A percentile compares a stretch with the other conserved stretches of the same genome.
Conservation (phyloP, 2,113 vertebrate genomes). For the Callipepla californica region DNA sequence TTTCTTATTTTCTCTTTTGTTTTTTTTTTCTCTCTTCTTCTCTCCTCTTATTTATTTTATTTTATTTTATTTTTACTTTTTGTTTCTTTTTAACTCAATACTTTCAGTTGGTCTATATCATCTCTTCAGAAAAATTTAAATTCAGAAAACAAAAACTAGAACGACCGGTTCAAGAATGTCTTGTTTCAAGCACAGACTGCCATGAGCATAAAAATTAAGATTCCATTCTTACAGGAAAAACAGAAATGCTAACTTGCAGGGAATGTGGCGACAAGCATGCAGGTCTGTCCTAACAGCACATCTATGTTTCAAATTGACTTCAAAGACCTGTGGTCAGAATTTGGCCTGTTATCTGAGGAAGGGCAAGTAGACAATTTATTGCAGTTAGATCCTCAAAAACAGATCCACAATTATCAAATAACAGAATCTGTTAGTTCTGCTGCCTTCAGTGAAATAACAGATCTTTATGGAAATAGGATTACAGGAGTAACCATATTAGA, state of each 20-base stretch:
- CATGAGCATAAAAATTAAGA: background rate
- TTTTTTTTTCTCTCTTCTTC: too few species aligned
- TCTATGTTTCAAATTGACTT: background rate
- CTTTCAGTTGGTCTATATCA: background rate
- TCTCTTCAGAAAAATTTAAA: background rate
- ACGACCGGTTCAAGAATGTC: background rate
- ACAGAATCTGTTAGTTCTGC: slow-evolving; percentile 62
- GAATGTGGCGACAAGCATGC: background rate
- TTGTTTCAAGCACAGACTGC: background rate
- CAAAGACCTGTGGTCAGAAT: background rate
- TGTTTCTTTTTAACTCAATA: background rate
- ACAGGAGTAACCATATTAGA: slow-evolving; percentile 41
- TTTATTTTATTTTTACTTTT: too few species aligned
- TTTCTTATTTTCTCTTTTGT: background rate
- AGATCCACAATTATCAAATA: slow-evolving; percentile 63
- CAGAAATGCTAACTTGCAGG: background rate
- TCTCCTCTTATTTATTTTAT: background rate
- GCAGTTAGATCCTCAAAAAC: slow-evolving; percentile 46
- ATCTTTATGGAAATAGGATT: slow-evolving; percentile 64
- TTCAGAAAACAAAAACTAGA: background rate
- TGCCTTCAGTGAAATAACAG: slow-evolving; percentile 57
- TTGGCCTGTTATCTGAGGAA: slow-evolving; percentile 43
- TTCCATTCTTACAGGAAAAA: background rate
- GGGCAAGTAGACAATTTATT: slow-evolving; percentile 31
- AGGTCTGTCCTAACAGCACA: background rate